Percentiles rank a stretch among this genome's conserved stretches.
These are phyloP conservation scores for Acanthurus lineatus DNA, from an alignment of 2,797 vertebrate species.

Conservation along the genomic window DNA sequence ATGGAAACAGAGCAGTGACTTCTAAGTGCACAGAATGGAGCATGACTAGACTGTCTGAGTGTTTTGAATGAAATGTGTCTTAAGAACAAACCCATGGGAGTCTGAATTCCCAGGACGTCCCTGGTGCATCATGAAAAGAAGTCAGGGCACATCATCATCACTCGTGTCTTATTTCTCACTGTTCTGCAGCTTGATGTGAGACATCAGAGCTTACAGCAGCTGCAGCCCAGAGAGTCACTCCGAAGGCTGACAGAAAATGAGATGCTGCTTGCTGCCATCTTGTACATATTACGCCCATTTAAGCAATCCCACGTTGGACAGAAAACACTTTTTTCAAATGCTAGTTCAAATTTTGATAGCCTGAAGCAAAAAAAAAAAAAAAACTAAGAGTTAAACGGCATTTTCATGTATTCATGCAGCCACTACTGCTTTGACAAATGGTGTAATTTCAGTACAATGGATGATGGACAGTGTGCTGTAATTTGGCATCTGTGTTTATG, in stretches of 20 bases:
- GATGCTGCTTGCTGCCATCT: slow-evolving; percentile 59
- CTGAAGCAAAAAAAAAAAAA: slow-evolving; percentile 40
- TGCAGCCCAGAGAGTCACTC: slow-evolving; percentile 62
- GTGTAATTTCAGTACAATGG: slow-evolving; percentile 52
- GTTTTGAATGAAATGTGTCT: slow-evolving; percentile 77
- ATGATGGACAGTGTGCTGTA: slow-evolving; percentile 60
- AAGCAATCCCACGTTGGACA: slow-evolving; percentile 50
- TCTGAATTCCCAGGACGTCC: slow-evolving; percentile 73
- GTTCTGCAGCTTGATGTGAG: slow-evolving; percentile 73
- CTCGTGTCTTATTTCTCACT: slow-evolving; percentile 75
- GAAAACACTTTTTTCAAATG: slow-evolving; percentile 57
- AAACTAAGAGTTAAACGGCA: slow-evolving; percentile 50
- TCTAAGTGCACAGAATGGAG: slow-evolving; percentile 54
- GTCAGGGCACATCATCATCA: slow-evolving; percentile 82
- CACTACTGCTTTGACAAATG: slow-evolving; percentile 34
- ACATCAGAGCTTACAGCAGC: slow-evolving; percentile 74
- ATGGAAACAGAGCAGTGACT: slow-evolving; percentile 53
- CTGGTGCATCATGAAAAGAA: slow-evolving; percentile 77
- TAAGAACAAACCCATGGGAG: slow-evolving; percentile 70
- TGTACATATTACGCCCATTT: slow-evolving; percentile 69
- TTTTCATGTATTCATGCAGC: slow-evolving; percentile 42
- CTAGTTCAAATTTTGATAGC: slow-evolving; percentile 47
- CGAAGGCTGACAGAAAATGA: slow-evolving; percentile 59
- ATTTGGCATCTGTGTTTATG: slow-evolving; percentile 66
- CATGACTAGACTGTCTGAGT: slow-evolving; percentile 68